Evolutionary conservation across 2,797 vertebrate species (phyloP).

Genomic region (Neomorphus geoffroyi): DNA sequence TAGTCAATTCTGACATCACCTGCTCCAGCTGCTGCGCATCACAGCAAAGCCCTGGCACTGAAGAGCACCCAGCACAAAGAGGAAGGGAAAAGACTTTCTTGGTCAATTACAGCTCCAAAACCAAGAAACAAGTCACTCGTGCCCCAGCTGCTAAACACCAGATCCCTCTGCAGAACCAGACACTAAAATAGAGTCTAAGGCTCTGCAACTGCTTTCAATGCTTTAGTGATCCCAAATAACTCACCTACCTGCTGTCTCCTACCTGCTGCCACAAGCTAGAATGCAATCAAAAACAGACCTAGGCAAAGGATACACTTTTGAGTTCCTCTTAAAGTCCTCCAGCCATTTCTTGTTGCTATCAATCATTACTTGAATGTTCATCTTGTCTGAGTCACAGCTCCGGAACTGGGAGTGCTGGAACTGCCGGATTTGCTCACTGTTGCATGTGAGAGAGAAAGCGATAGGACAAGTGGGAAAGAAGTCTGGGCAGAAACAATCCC

Average conservation of each 20-base stretch:
- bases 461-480: not conserved
- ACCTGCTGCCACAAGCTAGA: not conserved
- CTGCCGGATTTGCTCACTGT: slow-evolving; percentile 76
- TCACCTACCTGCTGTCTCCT: not conserved
- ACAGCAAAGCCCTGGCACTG: not conserved
- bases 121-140: not conserved
- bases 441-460: not conserved
- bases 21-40: not conserved
- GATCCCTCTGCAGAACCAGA: not conserved
- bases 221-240: not conserved
- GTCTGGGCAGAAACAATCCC: not conserved
- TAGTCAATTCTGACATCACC: not conserved
- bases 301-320: slow-evolving; percentile 88
- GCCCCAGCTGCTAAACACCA: not conserved
- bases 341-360: slow-evolving; percentile 91
- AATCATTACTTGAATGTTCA: slow-evolving; percentile 82
- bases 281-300: not conserved
- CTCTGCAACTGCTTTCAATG: not conserved
- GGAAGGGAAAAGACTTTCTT: not conserved
- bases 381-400: slow-evolving; percentile 63
- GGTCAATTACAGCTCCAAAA: not conserved
- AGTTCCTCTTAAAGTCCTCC: slow-evolving; percentile 83
- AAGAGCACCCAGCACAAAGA: not conserved
- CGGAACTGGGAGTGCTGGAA: slow-evolving; percentile 62
- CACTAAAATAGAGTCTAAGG: not conserved